Conservation (phyloP, 92 coral and sea anemone species). For the Virgularia gustaviana region DNA sequence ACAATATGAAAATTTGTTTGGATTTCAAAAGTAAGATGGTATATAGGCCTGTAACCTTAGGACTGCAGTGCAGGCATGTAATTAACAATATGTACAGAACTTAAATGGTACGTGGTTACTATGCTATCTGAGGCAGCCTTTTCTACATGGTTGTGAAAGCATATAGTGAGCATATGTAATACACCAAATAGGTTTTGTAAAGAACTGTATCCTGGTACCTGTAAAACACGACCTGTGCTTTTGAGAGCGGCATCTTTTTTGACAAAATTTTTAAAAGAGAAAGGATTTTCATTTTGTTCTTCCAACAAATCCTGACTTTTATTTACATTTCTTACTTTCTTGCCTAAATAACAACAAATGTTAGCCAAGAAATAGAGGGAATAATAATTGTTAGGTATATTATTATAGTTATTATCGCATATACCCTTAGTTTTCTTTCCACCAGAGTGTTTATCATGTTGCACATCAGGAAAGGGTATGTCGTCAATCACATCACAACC, state of each 20-base stretch:
- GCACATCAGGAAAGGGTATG: not conserved
- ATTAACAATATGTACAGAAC: no score
- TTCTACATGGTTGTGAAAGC: no score
- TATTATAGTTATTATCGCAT: not conserved
- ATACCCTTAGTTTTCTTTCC: not conserved
- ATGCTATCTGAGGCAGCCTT: no score
- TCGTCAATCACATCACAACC: not conserved
- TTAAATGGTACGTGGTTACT: no score
- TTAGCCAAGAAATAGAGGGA: not conserved
- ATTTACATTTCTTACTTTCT: not conserved
- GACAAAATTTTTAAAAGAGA: slow-evolving; percentile 68
- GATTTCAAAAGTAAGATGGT: no score
- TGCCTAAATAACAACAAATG: slow-evolving; percentile 1
- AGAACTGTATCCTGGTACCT: no score
- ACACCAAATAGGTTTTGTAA: no score
- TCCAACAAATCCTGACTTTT: not conserved
- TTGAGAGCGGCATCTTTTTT: slow-evolving; percentile 75
- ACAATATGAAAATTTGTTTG: no score
- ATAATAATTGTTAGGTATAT: not conserved
- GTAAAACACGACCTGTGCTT: slow-evolving; percentile 68
- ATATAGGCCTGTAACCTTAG: no score
- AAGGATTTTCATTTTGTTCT: slow-evolving; percentile 49
- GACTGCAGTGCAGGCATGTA: no score
- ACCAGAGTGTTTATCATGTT: not conserved
- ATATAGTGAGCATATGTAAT: no score